These are phyloP conservation scores for Pomacea maculata DNA, from an alignment of 1,140 invertebrate genomes.

Conservation along the genomic window DNA sequence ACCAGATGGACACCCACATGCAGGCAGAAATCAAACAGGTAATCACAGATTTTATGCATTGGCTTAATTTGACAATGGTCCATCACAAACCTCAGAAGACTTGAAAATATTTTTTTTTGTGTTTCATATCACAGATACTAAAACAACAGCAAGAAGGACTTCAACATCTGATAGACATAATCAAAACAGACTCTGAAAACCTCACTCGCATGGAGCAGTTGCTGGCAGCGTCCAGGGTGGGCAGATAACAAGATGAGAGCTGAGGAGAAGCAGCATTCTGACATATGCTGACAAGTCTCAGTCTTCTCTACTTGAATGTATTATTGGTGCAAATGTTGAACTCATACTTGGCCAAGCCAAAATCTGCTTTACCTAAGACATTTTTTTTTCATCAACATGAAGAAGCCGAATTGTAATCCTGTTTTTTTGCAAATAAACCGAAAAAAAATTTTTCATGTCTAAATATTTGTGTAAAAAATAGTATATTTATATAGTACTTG, in stretches of 20 bases:
- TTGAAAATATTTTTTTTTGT: neutral
- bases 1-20: conserved; percentile 73
- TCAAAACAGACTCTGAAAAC: conserved; percentile 79
- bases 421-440: too few relatives aligned
- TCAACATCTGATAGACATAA: conserved; percentile 81
- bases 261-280: too few relatives aligned
- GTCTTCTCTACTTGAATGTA: too few relatives aligned
- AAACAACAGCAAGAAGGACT: conserved; percentile 86
- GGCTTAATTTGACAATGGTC: neutral
- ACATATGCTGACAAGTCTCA: too few relatives aligned
- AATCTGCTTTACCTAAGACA: too few relatives aligned
- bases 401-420: too few relatives aligned
- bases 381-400: too few relatives aligned
- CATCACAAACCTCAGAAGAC: neutral
- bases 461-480: too few relatives aligned
- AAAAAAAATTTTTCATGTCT: too few relatives aligned
- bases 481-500: too few relatives aligned
- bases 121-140: conserved; percentile 71
- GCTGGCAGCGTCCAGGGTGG: conserved; percentile 4
- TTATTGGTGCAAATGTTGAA: too few relatives aligned
- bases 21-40: conserved; percentile 75
- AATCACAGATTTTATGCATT: conserved; percentile 19
- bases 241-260: neutral
- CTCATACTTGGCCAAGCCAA: too few relatives aligned
- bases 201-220: conserved; percentile 81